These are phyloP conservation scores for Muscicapa comitata DNA, from an alignment of 2,797 vertebrate genomes.

Conservation along the genomic window DNA sequence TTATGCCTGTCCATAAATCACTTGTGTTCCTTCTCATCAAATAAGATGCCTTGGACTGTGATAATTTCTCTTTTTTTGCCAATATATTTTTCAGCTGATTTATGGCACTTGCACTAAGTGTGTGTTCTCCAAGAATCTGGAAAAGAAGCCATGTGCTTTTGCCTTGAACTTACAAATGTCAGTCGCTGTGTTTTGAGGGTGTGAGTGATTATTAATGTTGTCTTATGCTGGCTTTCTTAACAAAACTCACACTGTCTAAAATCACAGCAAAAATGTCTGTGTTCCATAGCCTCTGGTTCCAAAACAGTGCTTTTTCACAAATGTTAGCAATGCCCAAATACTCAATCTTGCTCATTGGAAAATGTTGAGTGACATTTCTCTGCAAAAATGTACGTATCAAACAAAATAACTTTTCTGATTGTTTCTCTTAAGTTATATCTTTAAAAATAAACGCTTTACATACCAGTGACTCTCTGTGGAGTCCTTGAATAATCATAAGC, in stretches of 20 bases:
- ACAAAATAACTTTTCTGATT: not conserved
- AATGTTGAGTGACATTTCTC: not conserved
- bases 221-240: not conserved
- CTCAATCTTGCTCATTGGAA: not conserved
- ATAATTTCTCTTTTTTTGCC: not conserved
- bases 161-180: constrained; percentile 11
- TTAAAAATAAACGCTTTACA: not conserved
- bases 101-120: not conserved
- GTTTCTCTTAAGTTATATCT: not conserved
- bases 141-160: not conserved
- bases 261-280: not conserved
- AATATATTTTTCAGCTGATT: constrained; percentile 22
- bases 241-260: constrained; percentile 17
- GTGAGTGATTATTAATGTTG: not conserved
- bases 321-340: not conserved
- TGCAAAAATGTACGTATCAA: not conserved
- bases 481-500: not conserved
- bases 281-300: not conserved
- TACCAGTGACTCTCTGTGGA: not conserved
- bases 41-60: not conserved
- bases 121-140: constrained; percentile 12
- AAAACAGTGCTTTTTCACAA: not conserved
- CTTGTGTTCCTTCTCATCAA: not conserved
- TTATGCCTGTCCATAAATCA: not conserved
- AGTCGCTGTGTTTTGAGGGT: not conserved